Conservation (phyloP, 2,888 invertebrate species). For the Apamea crenata region DNA sequence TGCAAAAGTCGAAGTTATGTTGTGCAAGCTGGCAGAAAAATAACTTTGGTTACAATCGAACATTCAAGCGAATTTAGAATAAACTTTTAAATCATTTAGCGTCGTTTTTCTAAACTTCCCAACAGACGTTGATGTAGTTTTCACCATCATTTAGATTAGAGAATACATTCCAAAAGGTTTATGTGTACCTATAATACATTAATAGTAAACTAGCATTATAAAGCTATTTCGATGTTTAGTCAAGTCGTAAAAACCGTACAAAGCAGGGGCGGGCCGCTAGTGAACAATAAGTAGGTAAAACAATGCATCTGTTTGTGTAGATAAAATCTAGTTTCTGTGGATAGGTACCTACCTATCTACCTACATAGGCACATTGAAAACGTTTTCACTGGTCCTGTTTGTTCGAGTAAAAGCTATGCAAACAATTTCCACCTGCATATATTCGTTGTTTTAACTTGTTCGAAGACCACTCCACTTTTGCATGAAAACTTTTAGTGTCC, state of each 20-base stretch:
- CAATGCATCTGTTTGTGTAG: background rate
- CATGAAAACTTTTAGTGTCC: conserved; percentile 15
- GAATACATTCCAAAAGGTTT: no score
- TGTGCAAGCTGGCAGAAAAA: no score
- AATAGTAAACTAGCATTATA: no score
- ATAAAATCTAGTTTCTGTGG: background rate
- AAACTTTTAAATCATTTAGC: no score
- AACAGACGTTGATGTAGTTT: no score
- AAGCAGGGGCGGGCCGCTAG: background rate
- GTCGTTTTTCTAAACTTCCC: no score
- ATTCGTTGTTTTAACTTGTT: conserved; percentile 2
- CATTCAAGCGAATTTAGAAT: no score
- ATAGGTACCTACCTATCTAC: background rate
- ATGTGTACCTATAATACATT: no score
- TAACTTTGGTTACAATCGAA: no score
- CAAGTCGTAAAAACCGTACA: background rate
- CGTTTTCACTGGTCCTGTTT: conserved; percentile 26
- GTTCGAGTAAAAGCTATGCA: conserved; percentile 33
- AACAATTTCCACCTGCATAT: conserved; percentile 36
- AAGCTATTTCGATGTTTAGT: background rate
- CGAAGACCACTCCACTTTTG: conserved; percentile 1
- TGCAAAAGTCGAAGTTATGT: no score
- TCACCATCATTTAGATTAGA: no score
- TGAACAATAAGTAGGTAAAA: background rate
- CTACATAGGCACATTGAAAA: background rate